phyloP scores from a whole-genome alignment of 2,113 vertebrate species.

The Nanorana parkeri region DNA sequence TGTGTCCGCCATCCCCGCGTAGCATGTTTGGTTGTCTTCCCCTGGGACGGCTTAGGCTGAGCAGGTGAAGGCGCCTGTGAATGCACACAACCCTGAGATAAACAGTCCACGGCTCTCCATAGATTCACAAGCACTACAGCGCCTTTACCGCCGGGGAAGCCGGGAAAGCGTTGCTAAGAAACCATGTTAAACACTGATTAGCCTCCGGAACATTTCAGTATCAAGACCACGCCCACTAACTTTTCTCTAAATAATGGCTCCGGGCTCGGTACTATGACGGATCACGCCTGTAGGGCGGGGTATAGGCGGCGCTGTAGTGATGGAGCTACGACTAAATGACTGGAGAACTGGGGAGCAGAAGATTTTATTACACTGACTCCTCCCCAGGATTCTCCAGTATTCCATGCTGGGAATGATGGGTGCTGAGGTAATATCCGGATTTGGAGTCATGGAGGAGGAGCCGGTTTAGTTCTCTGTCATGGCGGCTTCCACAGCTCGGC shows the following conservation, averaged over 20 bases:
- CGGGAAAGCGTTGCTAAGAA: conserved; percentile 61
- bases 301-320: neutral
- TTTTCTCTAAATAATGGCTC: neutral
- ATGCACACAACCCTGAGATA: no score
- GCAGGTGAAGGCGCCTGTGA: no score
- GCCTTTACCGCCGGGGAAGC: conserved; percentile 17
- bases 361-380: no score
- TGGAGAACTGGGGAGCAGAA: no score
- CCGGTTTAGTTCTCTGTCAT: conserved; percentile 7
- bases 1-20: neutral
- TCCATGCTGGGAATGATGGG: neutral
- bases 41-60: no score
- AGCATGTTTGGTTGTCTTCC: neutral
- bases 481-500: conserved; percentile 29
- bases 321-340: no score
- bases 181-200: conserved; percentile 55
- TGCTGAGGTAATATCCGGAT: conserved; percentile 18
- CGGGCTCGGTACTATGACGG: no score
- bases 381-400: neutral
- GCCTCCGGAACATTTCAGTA: neutral
- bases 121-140: neutral
- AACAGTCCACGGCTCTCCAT: neutral
- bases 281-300: neutral
- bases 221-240: neutral
- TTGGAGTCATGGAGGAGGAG: conserved; percentile 1